Evolutionary conservation across 1,140 invertebrate genomes (phyloP).

Genomic region (Drosophila triauraria): DNA sequence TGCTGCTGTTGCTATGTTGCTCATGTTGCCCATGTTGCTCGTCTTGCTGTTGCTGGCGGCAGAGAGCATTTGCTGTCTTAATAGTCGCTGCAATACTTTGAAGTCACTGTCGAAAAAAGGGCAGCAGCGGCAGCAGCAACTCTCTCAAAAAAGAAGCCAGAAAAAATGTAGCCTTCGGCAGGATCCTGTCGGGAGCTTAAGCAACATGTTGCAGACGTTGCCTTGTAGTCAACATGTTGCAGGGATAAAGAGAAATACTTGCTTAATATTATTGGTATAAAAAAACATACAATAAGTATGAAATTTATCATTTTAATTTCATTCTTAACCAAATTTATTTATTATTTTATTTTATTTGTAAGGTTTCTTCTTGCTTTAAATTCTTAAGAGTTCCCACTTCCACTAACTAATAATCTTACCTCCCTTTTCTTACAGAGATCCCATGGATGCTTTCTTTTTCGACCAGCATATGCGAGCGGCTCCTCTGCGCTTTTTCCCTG

Average conservation of each 20-base stretch:
- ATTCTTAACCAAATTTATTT: not conserved
- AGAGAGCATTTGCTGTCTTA: conserved; percentile 59
- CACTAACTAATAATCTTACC: not conserved
- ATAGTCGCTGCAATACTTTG: conserved; percentile 50
- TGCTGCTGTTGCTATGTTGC: conserved; percentile 39
- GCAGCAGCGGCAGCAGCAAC: conserved; percentile 21
- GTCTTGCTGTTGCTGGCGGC: conserved; percentile 54
- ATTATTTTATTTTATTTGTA: not conserved
- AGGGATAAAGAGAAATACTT: not conserved
- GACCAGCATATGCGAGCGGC: conserved; percentile 89
- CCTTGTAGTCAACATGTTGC: conserved; percentile 6
- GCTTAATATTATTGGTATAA: too few relatives aligned
- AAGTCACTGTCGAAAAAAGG: conserved; percentile 62
- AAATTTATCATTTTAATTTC: too few relatives aligned
- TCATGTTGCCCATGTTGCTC: conserved; percentile 47
- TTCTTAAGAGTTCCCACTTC: too few relatives aligned
- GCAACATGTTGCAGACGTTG: conserved; percentile 41
- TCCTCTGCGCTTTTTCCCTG: conserved; percentile 87
- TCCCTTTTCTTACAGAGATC: conserved; percentile 85
- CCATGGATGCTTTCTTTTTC: conserved; percentile 89
- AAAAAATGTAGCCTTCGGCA: conserved; percentile 1
- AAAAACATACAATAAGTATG: too few relatives aligned
- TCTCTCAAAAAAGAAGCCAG: not conserved
- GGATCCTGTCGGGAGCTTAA: conserved; percentile 45
- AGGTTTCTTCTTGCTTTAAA: not conserved